Base-by-base conservation (phyloP, 2,888 invertebrate species). In the Iselma pallidipennis region DNA sequence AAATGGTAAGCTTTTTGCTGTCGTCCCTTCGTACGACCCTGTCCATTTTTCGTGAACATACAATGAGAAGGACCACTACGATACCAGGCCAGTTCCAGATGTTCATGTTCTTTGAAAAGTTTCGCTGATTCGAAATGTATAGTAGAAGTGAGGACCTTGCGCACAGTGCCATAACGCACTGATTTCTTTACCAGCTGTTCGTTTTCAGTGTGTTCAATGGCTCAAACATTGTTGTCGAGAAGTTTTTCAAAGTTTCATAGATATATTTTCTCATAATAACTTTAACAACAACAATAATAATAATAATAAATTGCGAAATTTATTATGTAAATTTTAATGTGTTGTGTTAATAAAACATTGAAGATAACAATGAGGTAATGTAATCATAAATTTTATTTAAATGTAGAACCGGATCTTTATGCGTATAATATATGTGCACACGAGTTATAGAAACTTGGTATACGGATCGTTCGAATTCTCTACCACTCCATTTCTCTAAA, bases 131-230 rank as follows among this genome's bases (percentile, higher is more conserved):
- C 16, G 37, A n/a, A n/a, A 16, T 42, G 6, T 42, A 9, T 42
- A 19, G 19, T 10, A 21, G 10, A 19, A 1, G 1, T 42, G 21
- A 42, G 10, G 42, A 42, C 42, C 42, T 42, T 42, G 42, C 42
- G 42, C 42, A 42, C 29, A n/a, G n/a, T 49, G 58, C 53, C 63
- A 61, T 57, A 56, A 61, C 59, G 67, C 67, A 66, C 65, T 71
- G 71, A 73, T 73, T 73, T 71, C 71, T 72, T 72, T 65, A 70
- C 66, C 71, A 66, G 69, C 61, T 59, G 61, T 12, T 31, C 49
- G 16, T 10, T 16, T 16, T 14, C 21, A 10, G 3, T 21, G 4
- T 21, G 21, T 21, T 10, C 42, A 42, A 21, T 42, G 10, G 19
- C 21, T 3, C 21, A 42, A 19, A 19, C 37, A 12, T 29, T 10